Evolutionary conservation across 2,888 invertebrate genomes (phyloP), one percentile per base, ranked within the genome.

Genomic region (Cantharis nigra): DNA sequence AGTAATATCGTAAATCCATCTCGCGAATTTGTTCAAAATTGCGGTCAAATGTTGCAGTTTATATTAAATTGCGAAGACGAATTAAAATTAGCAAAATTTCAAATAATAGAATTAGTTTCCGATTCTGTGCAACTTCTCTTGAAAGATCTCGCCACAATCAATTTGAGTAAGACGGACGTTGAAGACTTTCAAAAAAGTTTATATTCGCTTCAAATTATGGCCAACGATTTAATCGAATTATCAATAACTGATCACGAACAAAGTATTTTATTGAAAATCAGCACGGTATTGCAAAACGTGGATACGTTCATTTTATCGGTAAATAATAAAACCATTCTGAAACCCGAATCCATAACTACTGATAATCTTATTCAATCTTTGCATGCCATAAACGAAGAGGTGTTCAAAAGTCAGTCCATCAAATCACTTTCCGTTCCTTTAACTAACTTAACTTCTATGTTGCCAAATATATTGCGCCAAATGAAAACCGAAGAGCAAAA

Each of bases 161-260:
- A 85, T 83, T 82, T 87, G 3, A 80, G 85, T 69, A 85, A 83
- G 75, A 78, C 82, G 13, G 77, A 81, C 33, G 80, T 87, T 9
- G 76, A 85, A 23, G 78, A 83, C 10, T 78, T 88, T 1, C 88
- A 88, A 80, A 86, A 86, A 75, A 83, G 84, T 10, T 80, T 88
- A 13, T 84, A 85, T 78, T 81, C 83, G 2, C 72, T 88, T n/a
- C 87, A 88, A 83, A 87, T 84, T 70, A 81, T 83, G 3, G 80
- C 86, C 1, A 86, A 87, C 65, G 87, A 88, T 81, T 82, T 88
- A 64, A 83, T 85, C 20, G 87, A 87, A 70, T 49, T 80, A 16
- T 78, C 81, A 16, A 74, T 88, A 14, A 79, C 81, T 9, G 84
- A 84, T 69, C 78, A 79, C 11, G 82, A 82, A 16, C 70, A 79